These are phyloP conservation scores for Prietella phreatophila DNA, from an alignment of 2,113 vertebrate species.

Conservation along the genomic window DNA sequence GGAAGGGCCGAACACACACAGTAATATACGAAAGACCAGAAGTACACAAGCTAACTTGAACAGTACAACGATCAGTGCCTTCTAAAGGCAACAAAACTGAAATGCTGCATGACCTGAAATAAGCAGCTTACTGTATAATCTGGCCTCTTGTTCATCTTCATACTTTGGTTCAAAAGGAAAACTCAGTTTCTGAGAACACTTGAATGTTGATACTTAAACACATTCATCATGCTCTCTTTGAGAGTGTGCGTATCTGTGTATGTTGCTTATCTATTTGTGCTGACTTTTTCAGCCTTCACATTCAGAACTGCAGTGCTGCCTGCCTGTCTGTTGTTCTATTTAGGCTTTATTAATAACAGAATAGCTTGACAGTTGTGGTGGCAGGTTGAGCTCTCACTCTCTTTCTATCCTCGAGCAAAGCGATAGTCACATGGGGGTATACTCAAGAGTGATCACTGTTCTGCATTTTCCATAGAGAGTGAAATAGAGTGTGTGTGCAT, in stretches of 20 bases:
- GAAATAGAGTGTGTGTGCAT: not conserved
- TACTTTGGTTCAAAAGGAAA: not conserved
- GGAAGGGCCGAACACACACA: not conserved
- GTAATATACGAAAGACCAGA: not conserved
- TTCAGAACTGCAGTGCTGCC: not conserved
- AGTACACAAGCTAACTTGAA: not conserved
- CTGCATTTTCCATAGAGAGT: slow-evolving; percentile 30
- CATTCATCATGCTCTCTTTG: not conserved
- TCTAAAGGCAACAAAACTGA: not conserved
- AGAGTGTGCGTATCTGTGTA: not conserved
- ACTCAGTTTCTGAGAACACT: not conserved
- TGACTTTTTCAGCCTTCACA: not conserved
- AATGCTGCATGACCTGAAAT: slow-evolving; percentile 1
- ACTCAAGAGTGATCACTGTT: slow-evolving; percentile 39
- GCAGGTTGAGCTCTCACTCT: not conserved
- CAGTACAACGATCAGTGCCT: not conserved
- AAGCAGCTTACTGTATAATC: not conserved
- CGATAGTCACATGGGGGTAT: slow-evolving; percentile 38
- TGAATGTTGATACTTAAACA: not conserved
- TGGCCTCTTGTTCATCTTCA: not conserved
- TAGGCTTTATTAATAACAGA: not conserved
- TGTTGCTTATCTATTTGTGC: not conserved
- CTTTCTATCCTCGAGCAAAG: slow-evolving; percentile 7
- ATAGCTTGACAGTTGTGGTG: not conserved
- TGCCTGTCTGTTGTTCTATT: not conserved